Evolutionary conservation across 92 coral and sea anemone genomes (phyloP).

Genomic region (Zoanthus solanderi): DNA sequence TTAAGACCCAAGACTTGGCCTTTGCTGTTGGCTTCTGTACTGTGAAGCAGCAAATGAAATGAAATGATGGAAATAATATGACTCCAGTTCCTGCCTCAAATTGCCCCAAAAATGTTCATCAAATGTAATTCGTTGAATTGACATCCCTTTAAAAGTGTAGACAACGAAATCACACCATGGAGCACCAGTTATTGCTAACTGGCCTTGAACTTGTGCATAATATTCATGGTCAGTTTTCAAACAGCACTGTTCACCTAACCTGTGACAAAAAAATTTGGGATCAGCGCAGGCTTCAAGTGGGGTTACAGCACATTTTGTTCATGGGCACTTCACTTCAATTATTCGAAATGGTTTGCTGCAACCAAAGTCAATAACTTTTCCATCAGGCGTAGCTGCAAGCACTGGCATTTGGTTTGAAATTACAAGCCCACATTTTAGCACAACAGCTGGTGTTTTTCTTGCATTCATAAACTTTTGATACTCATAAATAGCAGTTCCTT

Average conservation of each 20-base stretch:
- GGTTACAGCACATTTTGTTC: constrained; percentile 30
- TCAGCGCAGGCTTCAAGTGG: constrained; percentile 54
- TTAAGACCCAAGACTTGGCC: neutral
- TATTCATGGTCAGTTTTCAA: constrained; percentile 12
- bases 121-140: constrained; percentile 11
- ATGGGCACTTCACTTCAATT: constrained; percentile 8
- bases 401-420: constrained; percentile 25
- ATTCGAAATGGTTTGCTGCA: constrained; percentile 52
- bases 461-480: constrained; percentile 34
- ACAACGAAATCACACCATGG: constrained; percentile 7
- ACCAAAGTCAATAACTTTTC: constrained; percentile 47
- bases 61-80: constrained; percentile 3
- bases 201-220: constrained; percentile 21
- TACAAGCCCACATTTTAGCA: constrained; percentile 37
- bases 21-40: constrained; percentile 12
- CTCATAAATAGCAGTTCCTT: constrained; percentile 28
- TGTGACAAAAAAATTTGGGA: constrained; percentile 45
- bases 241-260: neutral
- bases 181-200: neutral
- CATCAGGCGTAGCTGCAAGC: constrained; percentile 49
- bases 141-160: constrained; percentile 8
- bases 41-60: constrained; percentile 20
- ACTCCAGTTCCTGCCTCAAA: constrained; percentile 8
- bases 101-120: neutral
- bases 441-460: constrained; percentile 16